Conservation (phyloP, 2,888 invertebrate genomes). For the Ormyrus pomaceus region DNA sequence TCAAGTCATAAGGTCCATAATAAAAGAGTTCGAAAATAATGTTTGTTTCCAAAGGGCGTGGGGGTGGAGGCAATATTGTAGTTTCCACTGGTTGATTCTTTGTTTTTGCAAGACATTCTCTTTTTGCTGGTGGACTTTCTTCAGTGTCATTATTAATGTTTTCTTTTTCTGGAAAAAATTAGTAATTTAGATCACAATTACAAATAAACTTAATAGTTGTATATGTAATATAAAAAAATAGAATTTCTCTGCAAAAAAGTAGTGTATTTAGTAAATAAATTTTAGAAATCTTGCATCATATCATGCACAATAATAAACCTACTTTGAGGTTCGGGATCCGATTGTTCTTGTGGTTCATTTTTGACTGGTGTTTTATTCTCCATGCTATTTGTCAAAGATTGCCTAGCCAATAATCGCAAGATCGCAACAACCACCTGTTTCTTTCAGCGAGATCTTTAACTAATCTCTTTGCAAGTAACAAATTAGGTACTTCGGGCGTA, state of each 20-base stretch:
- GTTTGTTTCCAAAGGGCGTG: conserved; percentile 43
- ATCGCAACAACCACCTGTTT: conserved; percentile 51
- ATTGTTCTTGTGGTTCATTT: conserved; percentile 47
- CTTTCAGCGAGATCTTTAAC: conserved; percentile 15
- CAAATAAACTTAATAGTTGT: neutral
- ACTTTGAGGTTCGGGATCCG: conserved; percentile 56
- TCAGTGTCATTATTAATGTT: conserved; percentile 38
- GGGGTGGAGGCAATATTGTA: conserved; percentile 41
- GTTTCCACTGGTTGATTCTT: conserved; percentile 42
- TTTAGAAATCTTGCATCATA: no score
- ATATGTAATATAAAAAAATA: neutral
- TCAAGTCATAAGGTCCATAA: conserved; percentile 55
- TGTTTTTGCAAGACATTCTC: conserved; percentile 46
- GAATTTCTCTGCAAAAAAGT: conserved; percentile 1
- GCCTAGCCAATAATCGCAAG: neutral
- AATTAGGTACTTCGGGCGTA: conserved; percentile 28
- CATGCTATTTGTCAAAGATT: conserved; percentile 34
- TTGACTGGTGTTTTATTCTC: conserved; percentile 54
- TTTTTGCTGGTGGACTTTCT: conserved; percentile 48
- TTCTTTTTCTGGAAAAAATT: conserved; percentile 42
- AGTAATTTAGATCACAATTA: neutral
- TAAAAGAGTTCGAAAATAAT: conserved; percentile 56
- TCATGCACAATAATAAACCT: conserved; percentile 30
- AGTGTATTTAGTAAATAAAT: neutral
- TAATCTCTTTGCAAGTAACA: conserved; percentile 39